Evolutionary conservation across 2,797 vertebrate species (phyloP).

Genomic region (Lutra lutra): DNA sequence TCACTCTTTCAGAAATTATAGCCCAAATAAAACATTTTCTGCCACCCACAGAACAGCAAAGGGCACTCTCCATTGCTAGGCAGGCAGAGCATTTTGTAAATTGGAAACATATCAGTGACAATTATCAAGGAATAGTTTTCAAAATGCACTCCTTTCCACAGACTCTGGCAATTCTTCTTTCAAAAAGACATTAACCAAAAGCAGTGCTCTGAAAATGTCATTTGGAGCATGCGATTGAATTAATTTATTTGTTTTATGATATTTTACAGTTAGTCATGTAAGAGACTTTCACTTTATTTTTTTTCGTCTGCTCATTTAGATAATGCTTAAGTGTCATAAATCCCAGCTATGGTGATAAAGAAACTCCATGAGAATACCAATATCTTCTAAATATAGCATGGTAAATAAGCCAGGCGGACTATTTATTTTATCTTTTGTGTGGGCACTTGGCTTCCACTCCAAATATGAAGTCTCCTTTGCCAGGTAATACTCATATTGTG

Average conservation of each 20-base stretch:
- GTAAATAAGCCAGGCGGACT: neutral
- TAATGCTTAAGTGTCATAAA: conserved; percentile 54
- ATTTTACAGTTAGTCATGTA: conserved; percentile 50
- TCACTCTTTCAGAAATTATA: neutral
- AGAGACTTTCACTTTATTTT: conserved; percentile 56
- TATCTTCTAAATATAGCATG: neutral
- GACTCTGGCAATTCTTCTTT: neutral
- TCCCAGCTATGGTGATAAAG: neutral
- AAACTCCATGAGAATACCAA: neutral
- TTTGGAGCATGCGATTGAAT: conserved; percentile 57
- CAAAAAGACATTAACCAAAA: conserved; percentile 65
- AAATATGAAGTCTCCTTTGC: neutral
- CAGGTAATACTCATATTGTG: neutral
- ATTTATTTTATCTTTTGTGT: neutral
- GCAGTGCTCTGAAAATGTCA: conserved; percentile 38
- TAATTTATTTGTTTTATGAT: conserved; percentile 65
- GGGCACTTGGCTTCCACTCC: neutral
- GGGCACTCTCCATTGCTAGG: neutral
- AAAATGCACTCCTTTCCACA: conserved; percentile 6
- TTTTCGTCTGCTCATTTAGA: conserved; percentile 60
- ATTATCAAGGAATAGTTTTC: conserved; percentile 64
- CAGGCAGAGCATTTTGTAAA: conserved; percentile 47
- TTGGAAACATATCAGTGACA: conserved; percentile 69
- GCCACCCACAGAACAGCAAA: neutral
- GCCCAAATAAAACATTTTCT: conserved; percentile 17